These are phyloP conservation scores for Falco berigora DNA, from an alignment of 2,797 vertebrate species.

Conservation along the genomic window DNA sequence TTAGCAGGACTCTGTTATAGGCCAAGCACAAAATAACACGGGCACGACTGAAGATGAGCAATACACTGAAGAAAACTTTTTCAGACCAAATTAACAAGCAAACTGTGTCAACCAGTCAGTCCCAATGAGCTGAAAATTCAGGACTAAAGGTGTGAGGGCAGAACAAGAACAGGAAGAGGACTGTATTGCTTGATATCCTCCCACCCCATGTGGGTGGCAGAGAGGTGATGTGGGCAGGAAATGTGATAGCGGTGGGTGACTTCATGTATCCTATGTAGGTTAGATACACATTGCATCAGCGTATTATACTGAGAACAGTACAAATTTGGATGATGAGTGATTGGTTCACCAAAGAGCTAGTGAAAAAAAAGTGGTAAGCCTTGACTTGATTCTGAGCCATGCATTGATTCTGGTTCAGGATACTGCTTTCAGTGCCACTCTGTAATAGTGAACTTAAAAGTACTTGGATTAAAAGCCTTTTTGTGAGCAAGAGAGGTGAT, in stretches of 20 bases:
- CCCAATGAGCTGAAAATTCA: background rate
- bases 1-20: background rate
- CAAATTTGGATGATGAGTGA: background rate
- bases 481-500: background rate
- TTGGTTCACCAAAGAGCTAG: background rate
- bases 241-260: background rate
- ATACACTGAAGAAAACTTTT: background rate
- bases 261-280: background rate
- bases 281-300: background rate
- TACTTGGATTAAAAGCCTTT: background rate
- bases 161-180: background rate
- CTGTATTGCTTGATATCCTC: background rate
- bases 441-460: background rate
- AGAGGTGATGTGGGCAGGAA: background rate
- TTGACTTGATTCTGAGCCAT: background rate
- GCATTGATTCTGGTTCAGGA: background rate
- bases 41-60: background rate
- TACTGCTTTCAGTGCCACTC: background rate
- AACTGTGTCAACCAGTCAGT: background rate
- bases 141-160: background rate
- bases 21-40: background rate
- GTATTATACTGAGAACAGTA: background rate
- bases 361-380: background rate
- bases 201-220: fast-evolving
- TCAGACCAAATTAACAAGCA: background rate